Conservation (phyloP, 2,113 vertebrate genomes). For the Solea senegalensis region DNA sequence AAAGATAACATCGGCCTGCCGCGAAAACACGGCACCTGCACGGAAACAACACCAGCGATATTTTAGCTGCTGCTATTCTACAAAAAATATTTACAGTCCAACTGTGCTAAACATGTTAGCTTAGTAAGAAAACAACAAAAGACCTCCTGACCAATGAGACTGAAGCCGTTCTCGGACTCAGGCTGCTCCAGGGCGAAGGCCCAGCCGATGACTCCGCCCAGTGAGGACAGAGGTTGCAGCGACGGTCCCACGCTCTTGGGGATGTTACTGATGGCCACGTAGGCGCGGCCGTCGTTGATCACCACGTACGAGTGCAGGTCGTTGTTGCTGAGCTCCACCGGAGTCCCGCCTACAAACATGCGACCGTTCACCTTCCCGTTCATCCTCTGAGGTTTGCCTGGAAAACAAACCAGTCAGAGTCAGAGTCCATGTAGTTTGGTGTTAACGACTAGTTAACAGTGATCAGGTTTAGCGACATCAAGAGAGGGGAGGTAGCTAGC, state of each 20-base stretch:
- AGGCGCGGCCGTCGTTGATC: slow-evolving; percentile 92
- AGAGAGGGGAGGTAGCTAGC: too few species aligned
- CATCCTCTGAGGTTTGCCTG: slow-evolving; percentile 93
- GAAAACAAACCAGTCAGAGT: neutral
- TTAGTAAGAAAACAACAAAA: neutral
- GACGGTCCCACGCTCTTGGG: slow-evolving; percentile 84
- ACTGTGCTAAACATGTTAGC: too few species aligned
- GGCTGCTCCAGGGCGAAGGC: slow-evolving; percentile 94
- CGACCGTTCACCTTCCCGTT: slow-evolving; percentile 91
- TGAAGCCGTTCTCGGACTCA: slow-evolving; percentile 91
- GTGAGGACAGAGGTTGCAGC: slow-evolving; percentile 86
- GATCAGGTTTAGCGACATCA: too few species aligned
- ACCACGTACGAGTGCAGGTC: slow-evolving; percentile 96
- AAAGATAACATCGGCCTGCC: slow-evolving; percentile 90
- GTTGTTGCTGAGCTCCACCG: slow-evolving; percentile 81
- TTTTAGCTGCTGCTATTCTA: neutral
- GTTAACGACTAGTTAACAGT: too few species aligned
- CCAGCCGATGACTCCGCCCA: slow-evolving; percentile 94
- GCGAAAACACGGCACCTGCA: slow-evolving; percentile 88
- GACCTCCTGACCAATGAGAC: slow-evolving; percentile 83
- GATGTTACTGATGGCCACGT: slow-evolving; percentile 92
- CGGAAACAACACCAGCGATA: neutral
- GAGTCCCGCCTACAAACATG: slow-evolving; percentile 85
- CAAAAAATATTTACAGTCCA: too few species aligned
- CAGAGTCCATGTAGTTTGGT: too few species aligned